These are phyloP conservation scores for Panthera tigris DNA, from an alignment of 2,113 vertebrate genomes.

Conservation along the genomic window DNA sequence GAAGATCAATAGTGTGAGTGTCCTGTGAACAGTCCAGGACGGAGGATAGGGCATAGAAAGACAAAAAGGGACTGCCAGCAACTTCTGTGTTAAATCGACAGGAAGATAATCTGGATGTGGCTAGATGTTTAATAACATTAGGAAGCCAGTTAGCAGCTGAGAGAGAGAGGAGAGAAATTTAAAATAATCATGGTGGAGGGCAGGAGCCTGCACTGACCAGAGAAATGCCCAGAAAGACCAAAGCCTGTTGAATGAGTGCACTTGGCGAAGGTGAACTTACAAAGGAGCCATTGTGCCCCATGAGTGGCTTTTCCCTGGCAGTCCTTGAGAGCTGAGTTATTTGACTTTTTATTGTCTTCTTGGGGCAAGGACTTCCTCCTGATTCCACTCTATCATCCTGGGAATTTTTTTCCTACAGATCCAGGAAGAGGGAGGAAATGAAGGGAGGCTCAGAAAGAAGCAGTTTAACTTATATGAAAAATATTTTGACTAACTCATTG, in stretches of 20 bases:
- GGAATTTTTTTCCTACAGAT: background rate
- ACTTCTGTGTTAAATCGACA: background rate
- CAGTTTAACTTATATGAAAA: background rate
- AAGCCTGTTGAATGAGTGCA: background rate
- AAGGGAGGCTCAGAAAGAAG: background rate
- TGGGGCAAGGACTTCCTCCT: background rate
- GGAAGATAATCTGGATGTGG: background rate
- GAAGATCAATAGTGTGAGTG: background rate
- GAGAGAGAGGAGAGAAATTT: background rate
- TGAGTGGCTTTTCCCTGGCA: background rate
- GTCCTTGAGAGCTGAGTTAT: background rate
- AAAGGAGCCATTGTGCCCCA: background rate
- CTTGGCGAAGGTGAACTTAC: background rate
- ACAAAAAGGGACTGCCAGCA: background rate
- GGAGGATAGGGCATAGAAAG: background rate
- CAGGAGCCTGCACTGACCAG: background rate
- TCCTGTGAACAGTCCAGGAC: background rate
- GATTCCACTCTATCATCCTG: background rate
- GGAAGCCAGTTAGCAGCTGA: background rate
- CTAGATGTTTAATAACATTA: background rate
- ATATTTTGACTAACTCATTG: background rate
- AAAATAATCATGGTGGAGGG: background rate
- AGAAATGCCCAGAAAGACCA: background rate
- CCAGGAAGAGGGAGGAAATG: background rate
- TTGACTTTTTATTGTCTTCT: conserved; percentile 10